These are phyloP conservation scores for Danio choprae DNA, from an alignment of 2,797 vertebrate genomes.

Conservation along the genomic window DNA sequence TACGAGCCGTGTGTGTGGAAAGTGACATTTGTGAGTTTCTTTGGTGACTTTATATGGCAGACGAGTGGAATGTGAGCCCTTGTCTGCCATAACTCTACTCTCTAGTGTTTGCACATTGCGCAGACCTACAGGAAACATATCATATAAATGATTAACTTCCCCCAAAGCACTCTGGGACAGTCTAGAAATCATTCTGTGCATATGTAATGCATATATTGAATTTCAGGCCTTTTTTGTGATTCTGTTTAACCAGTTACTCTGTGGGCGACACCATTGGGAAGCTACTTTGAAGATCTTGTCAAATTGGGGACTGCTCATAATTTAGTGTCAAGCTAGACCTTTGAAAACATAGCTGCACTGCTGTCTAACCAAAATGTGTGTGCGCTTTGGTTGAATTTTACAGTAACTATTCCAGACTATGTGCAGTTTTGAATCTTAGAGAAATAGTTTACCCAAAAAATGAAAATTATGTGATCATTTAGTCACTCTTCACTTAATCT, in stretches of 20 bases:
- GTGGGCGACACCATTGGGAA: slow-evolving; percentile 23
- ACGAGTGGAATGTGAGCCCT: slow-evolving; percentile 30
- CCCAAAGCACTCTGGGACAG: slow-evolving; percentile 14
- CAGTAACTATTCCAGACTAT: too few species aligned
- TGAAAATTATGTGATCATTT: too few species aligned
- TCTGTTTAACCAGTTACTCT: slow-evolving; percentile 23
- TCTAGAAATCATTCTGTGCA: slow-evolving; percentile 24
- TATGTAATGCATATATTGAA: slow-evolving; percentile 30
- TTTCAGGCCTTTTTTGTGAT: slow-evolving; percentile 8
- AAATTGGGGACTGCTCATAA: background rate
- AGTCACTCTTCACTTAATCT: too few species aligned
- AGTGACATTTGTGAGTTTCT: slow-evolving; percentile 41
- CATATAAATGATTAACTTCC: slow-evolving; percentile 28
- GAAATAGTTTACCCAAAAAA: too few species aligned
- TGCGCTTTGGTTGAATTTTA: too few species aligned
- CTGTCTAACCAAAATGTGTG: background rate
- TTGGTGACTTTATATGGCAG: slow-evolving; percentile 35
- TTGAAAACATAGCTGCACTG: background rate
- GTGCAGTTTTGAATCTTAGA: too few species aligned
- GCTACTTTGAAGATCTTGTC: slow-evolving; percentile 18
- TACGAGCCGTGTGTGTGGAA: slow-evolving; percentile 11
- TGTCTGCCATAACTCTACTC: slow-evolving; percentile 11
- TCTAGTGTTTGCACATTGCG: slow-evolving; percentile 31
- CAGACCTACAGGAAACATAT: slow-evolving; percentile 32
- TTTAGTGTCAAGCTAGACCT: background rate